Evolutionary conservation across 1,140 invertebrate genomes (phyloP).

Genomic region (Bombus ignitus): DNA sequence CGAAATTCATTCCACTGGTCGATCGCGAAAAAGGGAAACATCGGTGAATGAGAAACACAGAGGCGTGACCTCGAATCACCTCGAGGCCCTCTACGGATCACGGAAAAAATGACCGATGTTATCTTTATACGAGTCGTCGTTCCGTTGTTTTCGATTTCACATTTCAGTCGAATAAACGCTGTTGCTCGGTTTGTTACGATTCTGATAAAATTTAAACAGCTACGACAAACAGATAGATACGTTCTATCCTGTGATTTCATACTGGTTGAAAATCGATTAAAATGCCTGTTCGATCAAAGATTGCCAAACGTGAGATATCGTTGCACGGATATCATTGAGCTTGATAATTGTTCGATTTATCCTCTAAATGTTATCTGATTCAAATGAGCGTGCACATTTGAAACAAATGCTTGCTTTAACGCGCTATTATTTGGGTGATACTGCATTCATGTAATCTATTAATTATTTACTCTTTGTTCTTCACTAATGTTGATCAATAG

Average conservation of each 20-base stretch:
- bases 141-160: conserved; percentile 69
- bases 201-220: conserved; percentile 74
- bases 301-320: not conserved
- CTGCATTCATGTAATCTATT: not conserved
- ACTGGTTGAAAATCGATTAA: conserved; percentile 25
- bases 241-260: conserved; percentile 33
- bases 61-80: conserved; percentile 34
- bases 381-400: not conserved
- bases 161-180: conserved; percentile 75
- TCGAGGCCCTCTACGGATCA: conserved; percentile 64
- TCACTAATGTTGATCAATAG: not conserved
- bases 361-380: conserved; percentile 9
- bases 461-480: not conserved
- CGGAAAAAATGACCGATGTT: conserved; percentile 64
- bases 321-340: not conserved
- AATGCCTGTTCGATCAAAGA: not conserved
- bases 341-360: conserved; percentile 28
- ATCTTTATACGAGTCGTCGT: conserved; percentile 69
- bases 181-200: conserved; percentile 71
- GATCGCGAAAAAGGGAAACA: conserved; percentile 19
- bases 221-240: conserved; percentile 55
- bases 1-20: conserved; percentile 33
- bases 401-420: not conserved
- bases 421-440: not conserved
- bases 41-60: conserved; percentile 34